Conservation (phyloP, 2,797 vertebrate genomes). For the Menidia menidia region DNA sequence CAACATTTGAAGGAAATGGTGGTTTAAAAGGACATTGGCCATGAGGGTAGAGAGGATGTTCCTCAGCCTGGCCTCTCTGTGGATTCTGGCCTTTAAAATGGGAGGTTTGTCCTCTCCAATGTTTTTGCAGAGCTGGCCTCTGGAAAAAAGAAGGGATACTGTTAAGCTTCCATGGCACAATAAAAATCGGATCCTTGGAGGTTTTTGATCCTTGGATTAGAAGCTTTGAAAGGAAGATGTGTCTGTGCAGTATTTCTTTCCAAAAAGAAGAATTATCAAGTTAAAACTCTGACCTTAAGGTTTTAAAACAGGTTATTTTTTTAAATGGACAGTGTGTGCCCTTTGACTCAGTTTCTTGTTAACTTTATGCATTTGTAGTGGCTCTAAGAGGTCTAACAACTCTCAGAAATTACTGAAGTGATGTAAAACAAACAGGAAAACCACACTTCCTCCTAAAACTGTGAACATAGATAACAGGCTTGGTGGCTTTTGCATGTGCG, state of each 20-base stretch:
- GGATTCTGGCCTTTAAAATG: conserved; percentile 32
- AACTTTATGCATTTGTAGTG: background rate
- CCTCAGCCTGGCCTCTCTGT: conserved; percentile 25
- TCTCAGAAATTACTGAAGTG: background rate
- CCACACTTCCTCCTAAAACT: no score
- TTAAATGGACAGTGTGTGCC: background rate
- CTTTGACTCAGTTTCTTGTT: background rate
- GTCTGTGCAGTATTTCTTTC: background rate
- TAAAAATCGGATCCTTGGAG: background rate
- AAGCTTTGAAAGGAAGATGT: background rate
- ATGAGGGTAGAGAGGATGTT: conserved; percentile 42
- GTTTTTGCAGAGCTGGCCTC: conserved; percentile 20
- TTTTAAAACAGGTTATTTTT: conserved; percentile 4
- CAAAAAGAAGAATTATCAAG: background rate
- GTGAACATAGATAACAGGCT: no score
- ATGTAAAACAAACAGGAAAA: background rate
- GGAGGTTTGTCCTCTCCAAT: conserved; percentile 24
- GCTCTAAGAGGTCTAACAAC: background rate
- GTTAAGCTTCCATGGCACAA: background rate
- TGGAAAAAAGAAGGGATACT: conserved; percentile 38
- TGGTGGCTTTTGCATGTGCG: no score
- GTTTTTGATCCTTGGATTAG: conserved; percentile 1
- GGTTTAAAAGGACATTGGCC: conserved; percentile 46
- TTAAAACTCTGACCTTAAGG: no score
- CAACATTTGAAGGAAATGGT: conserved; percentile 44